phyloP scores from a whole-genome alignment of 2,797 vertebrate species.

The Oryzias dopingdopingensis region DNA sequence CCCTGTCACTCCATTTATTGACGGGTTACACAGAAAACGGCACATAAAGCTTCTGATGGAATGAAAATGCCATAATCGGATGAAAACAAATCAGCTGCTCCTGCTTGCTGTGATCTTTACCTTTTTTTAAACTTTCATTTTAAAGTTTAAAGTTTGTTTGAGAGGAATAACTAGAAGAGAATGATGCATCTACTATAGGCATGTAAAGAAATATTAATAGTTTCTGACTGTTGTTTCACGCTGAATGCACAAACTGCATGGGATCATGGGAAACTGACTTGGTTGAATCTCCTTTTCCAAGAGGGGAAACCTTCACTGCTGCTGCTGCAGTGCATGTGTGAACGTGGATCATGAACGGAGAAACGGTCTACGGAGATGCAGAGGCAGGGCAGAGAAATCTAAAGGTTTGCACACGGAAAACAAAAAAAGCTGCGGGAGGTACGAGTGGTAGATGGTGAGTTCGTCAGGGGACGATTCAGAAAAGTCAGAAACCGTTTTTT shows the following conservation, averaged over 20 bases:
- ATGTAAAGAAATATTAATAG: slow-evolving; percentile 31
- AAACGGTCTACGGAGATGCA: slow-evolving; percentile 20
- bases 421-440: slow-evolving; percentile 49
- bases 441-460: slow-evolving; percentile 39
- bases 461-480: slow-evolving; percentile 31
- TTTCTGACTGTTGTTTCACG: slow-evolving; percentile 13
- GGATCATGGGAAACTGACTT: too few relatives aligned
- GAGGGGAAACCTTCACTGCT: background rate
- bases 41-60: slow-evolving; percentile 35
- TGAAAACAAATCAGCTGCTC: slow-evolving; percentile 33
- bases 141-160: slow-evolving; percentile 28
- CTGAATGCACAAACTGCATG: background rate
- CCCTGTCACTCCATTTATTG: slow-evolving; percentile 28
- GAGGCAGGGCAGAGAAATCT: slow-evolving; percentile 46
- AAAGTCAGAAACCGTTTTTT: slow-evolving; percentile 9
- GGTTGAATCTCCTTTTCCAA: too few relatives aligned
- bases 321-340: background rate
- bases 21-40: slow-evolving; percentile 38
- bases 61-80: slow-evolving; percentile 50
- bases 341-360: slow-evolving; percentile 11
- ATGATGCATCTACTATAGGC: slow-evolving; percentile 30
- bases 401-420: slow-evolving; percentile 63
- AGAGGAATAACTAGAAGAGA: slow-evolving; percentile 21
- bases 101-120: slow-evolving; percentile 56
- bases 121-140: slow-evolving; percentile 19